Base-by-base conservation (phyloP, 2,888 invertebrate genomes). In the Synanthedon vespiformis region DNA sequence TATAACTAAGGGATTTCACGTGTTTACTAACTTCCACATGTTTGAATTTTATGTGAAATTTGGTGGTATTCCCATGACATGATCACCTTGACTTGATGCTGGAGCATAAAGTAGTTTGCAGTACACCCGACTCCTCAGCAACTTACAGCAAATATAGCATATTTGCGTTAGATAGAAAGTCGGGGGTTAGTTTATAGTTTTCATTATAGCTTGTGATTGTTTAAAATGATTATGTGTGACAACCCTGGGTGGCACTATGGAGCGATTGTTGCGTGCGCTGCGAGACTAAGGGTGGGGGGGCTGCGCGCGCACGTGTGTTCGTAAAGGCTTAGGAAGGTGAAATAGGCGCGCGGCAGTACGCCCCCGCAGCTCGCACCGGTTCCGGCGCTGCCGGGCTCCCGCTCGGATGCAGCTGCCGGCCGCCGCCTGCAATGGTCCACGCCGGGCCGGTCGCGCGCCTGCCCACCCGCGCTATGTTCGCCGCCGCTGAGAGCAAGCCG, bases 361-460 rank as follows among this genome's bases (percentile, higher is more conserved):
- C 80, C 80, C 80, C 80, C 83, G 76, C 83, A 81, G 78, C 79
- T 76, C 77, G 74, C 75, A 63, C 74, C 78, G 82, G 80, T 80
- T 71, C 81, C 82, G 80, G 82, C 81, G 77, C 77, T 69, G 81
- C 84, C 80, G 82, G 79, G 82, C 82, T 72, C 70, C 72, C 78
- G 84, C 73, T 81, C 83, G 83, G 83, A 81, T 84, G 83, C 85
- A 83, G 87, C 86, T 80, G 84, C 84, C 85, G 84, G 84, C 77
- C 82, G 77, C 84, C 84, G 84, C 80, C 74, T 84, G 88, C 88
- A 75, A 88, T 88, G 87, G 87, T 88, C 85, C 88, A 86, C 76
- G 78, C 87, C 83, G 86, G 87, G 83, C 86, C 83, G 83, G 82
- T 84, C 80, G 82, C 84, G 79, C 85, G 86, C 78, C 84, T 86